These are phyloP conservation scores for Luehdorfia chinensis DNA, from an alignment of 1,140 invertebrate genomes.

Conservation along the genomic window DNA sequence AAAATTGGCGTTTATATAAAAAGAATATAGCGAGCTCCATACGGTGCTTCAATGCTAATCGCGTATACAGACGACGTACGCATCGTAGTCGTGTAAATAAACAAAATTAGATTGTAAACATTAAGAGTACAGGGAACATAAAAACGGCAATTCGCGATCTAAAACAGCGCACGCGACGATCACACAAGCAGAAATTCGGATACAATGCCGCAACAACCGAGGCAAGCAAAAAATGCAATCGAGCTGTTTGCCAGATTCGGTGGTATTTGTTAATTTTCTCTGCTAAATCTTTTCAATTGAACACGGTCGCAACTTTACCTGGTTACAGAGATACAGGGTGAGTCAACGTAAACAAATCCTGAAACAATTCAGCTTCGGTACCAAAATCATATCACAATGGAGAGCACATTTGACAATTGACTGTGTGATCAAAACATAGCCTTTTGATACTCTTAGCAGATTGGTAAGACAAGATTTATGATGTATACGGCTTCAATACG, in stretches of 20 bases:
- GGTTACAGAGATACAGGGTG: constrained; percentile 27
- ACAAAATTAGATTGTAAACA: constrained; percentile 69
- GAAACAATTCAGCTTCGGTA: constrained; percentile 50
- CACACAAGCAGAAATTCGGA: constrained; percentile 12
- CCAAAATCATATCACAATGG: constrained; percentile 62
- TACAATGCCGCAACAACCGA: constrained; percentile 15
- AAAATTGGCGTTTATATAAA: constrained; percentile 14
- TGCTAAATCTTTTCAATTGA: background rate
- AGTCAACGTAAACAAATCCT: constrained; percentile 44
- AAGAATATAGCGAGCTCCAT: constrained; percentile 7
- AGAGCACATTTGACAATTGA: constrained; percentile 64
- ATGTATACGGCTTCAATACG: constrained; percentile 32
- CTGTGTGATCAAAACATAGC: constrained; percentile 71
- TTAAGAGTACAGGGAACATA: constrained; percentile 51
- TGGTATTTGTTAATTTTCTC: constrained; percentile 1
- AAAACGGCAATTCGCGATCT: constrained; percentile 57
- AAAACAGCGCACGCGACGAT: constrained; percentile 38
- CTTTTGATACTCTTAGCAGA: constrained; percentile 36
- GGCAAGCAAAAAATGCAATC: constrained; percentile 13
- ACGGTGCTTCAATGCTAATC: background rate
- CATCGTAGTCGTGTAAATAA: constrained; percentile 61
- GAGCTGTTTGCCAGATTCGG: constrained; percentile 7
- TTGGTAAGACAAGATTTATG: constrained; percentile 16
- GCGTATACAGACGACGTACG: constrained; percentile 11
- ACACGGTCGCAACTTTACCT: constrained; percentile 28